A percentile compares a stretch with the other conserved stretches of the same genome.
Conservation (phyloP, 2,888 invertebrate species). For the Steromphala cineraria region DNA sequence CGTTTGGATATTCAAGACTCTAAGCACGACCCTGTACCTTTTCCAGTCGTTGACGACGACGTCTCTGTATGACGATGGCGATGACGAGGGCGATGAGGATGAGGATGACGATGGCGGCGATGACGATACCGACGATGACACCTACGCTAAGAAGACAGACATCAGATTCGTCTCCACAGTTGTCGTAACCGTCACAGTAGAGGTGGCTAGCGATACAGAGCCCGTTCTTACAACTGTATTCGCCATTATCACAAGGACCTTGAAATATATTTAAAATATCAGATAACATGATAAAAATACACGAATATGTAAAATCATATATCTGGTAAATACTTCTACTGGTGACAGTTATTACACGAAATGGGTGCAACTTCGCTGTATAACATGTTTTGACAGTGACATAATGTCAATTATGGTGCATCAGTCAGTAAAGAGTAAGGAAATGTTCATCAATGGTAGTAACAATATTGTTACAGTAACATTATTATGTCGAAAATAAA, state of each 20-base stretch:
- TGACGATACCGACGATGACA: constrained; percentile 32
- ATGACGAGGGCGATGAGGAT: constrained; percentile 32
- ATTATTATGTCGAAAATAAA: too few species aligned
- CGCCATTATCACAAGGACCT: constrained; percentile 35
- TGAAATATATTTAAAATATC: too few species aligned
- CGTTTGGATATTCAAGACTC: neutral
- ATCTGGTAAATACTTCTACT: too few species aligned
- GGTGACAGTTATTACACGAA: too few species aligned
- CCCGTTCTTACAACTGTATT: constrained; percentile 38
- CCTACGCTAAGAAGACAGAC: constrained; percentile 31
- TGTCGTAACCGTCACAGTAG: constrained; percentile 43
- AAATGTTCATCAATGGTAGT: too few species aligned
- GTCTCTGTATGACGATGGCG: constrained; percentile 26
- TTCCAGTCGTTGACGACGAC: constrained; percentile 32
- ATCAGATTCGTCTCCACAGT: constrained; percentile 46
- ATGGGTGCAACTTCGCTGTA: too few species aligned
- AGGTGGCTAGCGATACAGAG: constrained; percentile 38
- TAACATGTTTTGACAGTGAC: too few species aligned
- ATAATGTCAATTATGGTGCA: too few species aligned
- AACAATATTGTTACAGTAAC: too few species aligned
- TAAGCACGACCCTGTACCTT: constrained; percentile 30
- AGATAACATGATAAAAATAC: too few species aligned
- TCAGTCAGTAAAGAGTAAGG: too few species aligned
- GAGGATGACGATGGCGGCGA: constrained; percentile 29
- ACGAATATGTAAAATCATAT: too few species aligned